Base-by-base conservation (phyloP, 2,113 vertebrate species). In the Kryptolebias marmoratus region DNA sequence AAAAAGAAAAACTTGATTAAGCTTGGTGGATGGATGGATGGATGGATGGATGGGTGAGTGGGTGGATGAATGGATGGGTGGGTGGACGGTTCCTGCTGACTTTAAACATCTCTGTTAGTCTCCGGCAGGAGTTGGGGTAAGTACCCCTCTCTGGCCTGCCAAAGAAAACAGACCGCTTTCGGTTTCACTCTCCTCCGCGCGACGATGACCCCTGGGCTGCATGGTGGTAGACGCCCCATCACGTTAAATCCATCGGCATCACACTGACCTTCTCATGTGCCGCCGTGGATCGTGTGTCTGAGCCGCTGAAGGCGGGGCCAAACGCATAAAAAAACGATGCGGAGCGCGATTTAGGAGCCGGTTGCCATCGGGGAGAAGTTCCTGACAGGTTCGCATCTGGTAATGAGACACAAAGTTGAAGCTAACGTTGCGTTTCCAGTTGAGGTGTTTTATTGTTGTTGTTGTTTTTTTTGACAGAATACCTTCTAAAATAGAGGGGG, bases 71-170 rank as follows among this genome's bases (percentile, higher is more conserved):
- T 22, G 22, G 22, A 22, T 22, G 22, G 22, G 22, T 22, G 22
- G 22, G 22, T 22, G 22, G 22, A 36, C 2, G 18, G 32, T 77
- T 82, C 83, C 60, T 1, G 13, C 61, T 58, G 68, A 69, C 77
- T 81, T 81, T 85, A 85, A 77, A 84, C 75, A 81, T 79, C 71
- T 87, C 58, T 78, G 4, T 85, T 75, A 63, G 79, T 83, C 64
- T 79, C 64, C 86, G 87, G 81, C 81, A 75, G 36, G 61, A 75
- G 62, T 74, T 76, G 55, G 84, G 87, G 76, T 22, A 22, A 22
- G 22, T 22, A 22, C 88, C 87, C 76, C 80, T 67, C 57, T 48
- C n/a, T 14, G 1, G 31, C 16, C 60, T 78, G 80, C 87, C 83
- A 87, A 86, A 60, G n/a, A 45, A 87, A 81, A 86, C 64, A 69